These are phyloP conservation scores for Lepetodrilus schrolli DNA, from an alignment of 2,888 invertebrate genomes.

Conservation along the genomic window DNA sequence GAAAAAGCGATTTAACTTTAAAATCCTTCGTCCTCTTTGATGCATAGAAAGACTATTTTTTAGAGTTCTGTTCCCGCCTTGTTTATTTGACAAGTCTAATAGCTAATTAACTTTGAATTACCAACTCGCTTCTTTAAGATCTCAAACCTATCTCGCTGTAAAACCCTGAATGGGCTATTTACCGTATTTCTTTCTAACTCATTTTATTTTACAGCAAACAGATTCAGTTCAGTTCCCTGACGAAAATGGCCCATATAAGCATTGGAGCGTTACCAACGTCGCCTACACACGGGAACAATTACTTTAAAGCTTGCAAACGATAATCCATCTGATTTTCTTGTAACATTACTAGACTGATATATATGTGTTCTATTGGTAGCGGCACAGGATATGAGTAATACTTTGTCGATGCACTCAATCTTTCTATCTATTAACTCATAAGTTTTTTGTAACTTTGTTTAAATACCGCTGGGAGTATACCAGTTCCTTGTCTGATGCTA, in stretches of 20 bases:
- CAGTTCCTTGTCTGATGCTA: too few relatives aligned
- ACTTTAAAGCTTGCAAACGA: background rate
- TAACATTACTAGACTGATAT: too few relatives aligned
- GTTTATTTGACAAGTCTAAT: slow-evolving; percentile 27
- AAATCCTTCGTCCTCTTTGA: slow-evolving; percentile 7
- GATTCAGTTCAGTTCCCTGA: slow-evolving; percentile 20
- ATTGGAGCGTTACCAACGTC: background rate
- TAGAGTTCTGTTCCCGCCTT: slow-evolving; percentile 7
- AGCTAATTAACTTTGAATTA: slow-evolving; percentile 26
- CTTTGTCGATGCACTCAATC: too few relatives aligned
- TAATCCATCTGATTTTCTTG: background rate
- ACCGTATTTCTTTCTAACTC: slow-evolving; percentile 8
- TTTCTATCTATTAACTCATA: too few relatives aligned
- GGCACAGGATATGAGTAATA: too few relatives aligned
- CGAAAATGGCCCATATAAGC: slow-evolving; percentile 22
- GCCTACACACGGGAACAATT: background rate
- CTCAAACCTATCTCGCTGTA: background rate
- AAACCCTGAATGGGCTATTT: background rate
- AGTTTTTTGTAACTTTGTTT: too few relatives aligned
- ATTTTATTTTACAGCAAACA: slow-evolving; percentile 21
- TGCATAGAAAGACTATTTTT: background rate
- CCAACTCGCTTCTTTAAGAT: slow-evolving; percentile 18
- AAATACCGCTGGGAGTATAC: too few relatives aligned
- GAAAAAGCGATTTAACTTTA: slow-evolving; percentile 14
- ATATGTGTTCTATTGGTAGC: too few relatives aligned